Base-by-base conservation (phyloP, 2,113 vertebrate species). In the Psephotus haematonotus region DNA sequence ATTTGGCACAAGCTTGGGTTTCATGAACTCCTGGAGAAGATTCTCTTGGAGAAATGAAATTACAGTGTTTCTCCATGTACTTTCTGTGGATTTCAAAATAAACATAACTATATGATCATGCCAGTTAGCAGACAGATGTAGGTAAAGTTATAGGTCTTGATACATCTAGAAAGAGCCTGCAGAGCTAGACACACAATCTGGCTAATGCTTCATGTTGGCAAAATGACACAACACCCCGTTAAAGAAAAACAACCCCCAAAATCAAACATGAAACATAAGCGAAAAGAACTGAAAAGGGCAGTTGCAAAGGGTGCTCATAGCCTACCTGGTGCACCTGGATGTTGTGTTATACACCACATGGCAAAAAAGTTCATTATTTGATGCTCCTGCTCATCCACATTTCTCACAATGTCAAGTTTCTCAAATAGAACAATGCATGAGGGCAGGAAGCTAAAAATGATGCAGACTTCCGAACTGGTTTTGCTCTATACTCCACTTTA, bases 31-130 rank as follows among this genome's bases (percentile, higher is more conserved):
- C 83, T 96, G 76, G 68, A 95, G 96, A 96, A 96, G 57, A 88
- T 78, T 92, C 43, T 90, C 93, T 95, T 96, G 87, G 87, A 97
- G 91, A 97, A 97, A 94, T 72, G 44, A 96, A 94, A 92, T 96
- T 77, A 86, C 80, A 67, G 11, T 75, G 41, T 79, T 92, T 71
- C 85, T 80, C 84, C 43, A 43, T 41, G 65, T 72, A 76, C 60
- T 90, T 82, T 60, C 72, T 7, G 3, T 14, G 50, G 94, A 93
- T 96, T 97, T 98, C 89, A 97, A 97, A 98, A 97, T 65, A 98
- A 97, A 96, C 82, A 91, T 33, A 90, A 91, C 52, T 64, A 71
- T 78, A 85, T 13, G 62, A 80, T 90, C 92, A 19, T 11, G 24
- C 37, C 82, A 78, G 31, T n/a, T 79, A 90, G 92, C 59, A 88